Base-by-base conservation (phyloP, 2,888 invertebrate genomes). In the Caenorhabditis drosophilae region DNA sequence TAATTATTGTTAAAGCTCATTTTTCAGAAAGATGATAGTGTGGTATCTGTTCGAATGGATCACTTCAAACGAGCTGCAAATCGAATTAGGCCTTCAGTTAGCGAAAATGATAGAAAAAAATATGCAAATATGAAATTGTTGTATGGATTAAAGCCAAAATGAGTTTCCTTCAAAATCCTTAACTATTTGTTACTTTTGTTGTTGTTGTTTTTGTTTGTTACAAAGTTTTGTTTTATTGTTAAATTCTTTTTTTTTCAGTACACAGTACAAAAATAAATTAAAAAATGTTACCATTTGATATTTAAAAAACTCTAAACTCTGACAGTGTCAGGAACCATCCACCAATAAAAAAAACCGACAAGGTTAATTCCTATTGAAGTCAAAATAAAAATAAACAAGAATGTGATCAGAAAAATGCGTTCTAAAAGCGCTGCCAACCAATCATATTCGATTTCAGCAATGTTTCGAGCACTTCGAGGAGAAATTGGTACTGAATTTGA, bases 21-120 rank as follows among this genome's bases (percentile, higher is more conserved):
- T 49, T 18, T 60, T 20, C 58, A 66, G 46, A 67, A 67, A 26
- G 63, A 72, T 36, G 40, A 46, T 3, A 41, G 53, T 6, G 51
- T 70, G 9, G 46, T 23, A 4, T 67, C 55, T 12, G 73, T 73
- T 3, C 58, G 50, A 47, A 57, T 61, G 64, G 35, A 25, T 20
- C 73, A 73, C 42, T 70, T 73, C 51, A 34, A 44, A 9, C 62
- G 58, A 58, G 95, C 93, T 0, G 87, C 93, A 27, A 84, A 87
- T 12, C 90, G 90, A 85, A 89, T 93, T 62, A 89, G 90, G 79
- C 93, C 95, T 15, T 96, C 96, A 0, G 92, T 96, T 18, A 81
- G 61, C 1, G 66, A 64, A 25, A 44, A 58, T 88, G 92, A 92
- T 81, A 89, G 89, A 73, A 87, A 89, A 78, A 89, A 90, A 79